These are phyloP conservation scores for Drosophila falleni DNA, from an alignment of 2,888 invertebrate species.

Conservation along the genomic window DNA sequence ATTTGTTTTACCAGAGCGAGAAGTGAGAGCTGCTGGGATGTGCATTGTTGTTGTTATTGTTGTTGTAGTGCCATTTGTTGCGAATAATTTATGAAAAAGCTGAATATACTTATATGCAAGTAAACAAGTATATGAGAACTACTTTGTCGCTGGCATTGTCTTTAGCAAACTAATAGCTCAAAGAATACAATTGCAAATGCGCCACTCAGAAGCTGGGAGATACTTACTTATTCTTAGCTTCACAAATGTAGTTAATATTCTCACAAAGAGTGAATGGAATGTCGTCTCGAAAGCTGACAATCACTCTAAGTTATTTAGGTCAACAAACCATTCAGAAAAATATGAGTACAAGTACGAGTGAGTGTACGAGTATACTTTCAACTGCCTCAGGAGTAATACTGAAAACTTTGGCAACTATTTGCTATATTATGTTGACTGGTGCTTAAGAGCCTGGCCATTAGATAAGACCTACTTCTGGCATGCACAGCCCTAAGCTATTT, in stretches of 20 bases:
- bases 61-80: constrained; percentile 57
- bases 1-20: constrained; percentile 34
- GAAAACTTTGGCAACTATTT: constrained; percentile 64
- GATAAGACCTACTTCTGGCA: constrained; percentile 54
- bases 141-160: constrained; percentile 53
- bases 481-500: constrained; percentile 44
- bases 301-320: constrained; percentile 32
- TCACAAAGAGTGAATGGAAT: constrained; percentile 33
- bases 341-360: background rate
- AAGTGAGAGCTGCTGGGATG: background rate
- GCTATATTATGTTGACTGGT: constrained; percentile 52
- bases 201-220: constrained; percentile 17
- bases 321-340: constrained; percentile 27
- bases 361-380: constrained; percentile 27
- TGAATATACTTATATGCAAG: constrained; percentile 16
- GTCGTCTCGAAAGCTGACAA: constrained; percentile 30
- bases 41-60: background rate
- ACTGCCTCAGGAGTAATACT: constrained; percentile 48
- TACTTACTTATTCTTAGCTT: constrained; percentile 1
- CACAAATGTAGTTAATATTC: constrained; percentile 51
- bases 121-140: constrained; percentile 22
- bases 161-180: constrained; percentile 55
- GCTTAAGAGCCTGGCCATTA: constrained; percentile 32
- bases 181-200: constrained; percentile 39
- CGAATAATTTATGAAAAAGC: constrained; percentile 71